Percentiles rank a stretch among this genome's conserved stretches.
Conservation (phyloP, 92 coral and sea anemone species). For the Nematostella vectensis region DNA sequence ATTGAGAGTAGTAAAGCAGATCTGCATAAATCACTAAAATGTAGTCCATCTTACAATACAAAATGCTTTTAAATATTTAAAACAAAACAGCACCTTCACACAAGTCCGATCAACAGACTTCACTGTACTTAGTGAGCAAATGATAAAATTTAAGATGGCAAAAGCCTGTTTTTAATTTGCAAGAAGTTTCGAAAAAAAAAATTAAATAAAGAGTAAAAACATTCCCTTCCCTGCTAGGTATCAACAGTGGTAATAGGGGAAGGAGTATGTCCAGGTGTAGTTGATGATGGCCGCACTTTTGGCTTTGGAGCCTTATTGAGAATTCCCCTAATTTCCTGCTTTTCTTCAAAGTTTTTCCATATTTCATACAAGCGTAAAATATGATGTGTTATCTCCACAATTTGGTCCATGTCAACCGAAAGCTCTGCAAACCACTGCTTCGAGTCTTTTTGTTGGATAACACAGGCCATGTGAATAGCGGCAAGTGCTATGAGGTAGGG, state of each 20-base stretch:
- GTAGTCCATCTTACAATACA: too few relatives aligned
- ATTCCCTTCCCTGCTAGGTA: not conserved
- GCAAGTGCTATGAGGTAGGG: slow-evolving; percentile 94
- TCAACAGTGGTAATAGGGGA: slow-evolving; percentile 49
- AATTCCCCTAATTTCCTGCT: slow-evolving; percentile 59
- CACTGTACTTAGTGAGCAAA: too few relatives aligned
- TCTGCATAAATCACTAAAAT: too few relatives aligned
- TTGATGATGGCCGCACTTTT: slow-evolving; percentile 86
- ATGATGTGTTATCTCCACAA: slow-evolving; percentile 86
- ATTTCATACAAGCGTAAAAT: slow-evolving; percentile 88
- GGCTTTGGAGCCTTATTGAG: slow-evolving; percentile 86
- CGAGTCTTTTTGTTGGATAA: slow-evolving; percentile 87
- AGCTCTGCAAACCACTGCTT: slow-evolving; percentile 94
- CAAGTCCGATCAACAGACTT: too few relatives aligned
- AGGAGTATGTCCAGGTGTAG: slow-evolving; percentile 85
- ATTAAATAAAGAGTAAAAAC: too few relatives aligned
- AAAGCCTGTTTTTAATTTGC: too few relatives aligned
- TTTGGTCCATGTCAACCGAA: slow-evolving; percentile 95
- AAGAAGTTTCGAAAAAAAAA: too few relatives aligned
- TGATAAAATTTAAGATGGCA: too few relatives aligned
- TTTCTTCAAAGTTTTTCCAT: slow-evolving; percentile 90
- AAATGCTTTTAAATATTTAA: too few relatives aligned
- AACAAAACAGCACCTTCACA: too few relatives aligned
- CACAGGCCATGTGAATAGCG: slow-evolving; percentile 98
- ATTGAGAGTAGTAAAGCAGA: too few relatives aligned